Evolutionary conservation across 2,888 invertebrate genomes (phyloP).

Genomic region (Caenorhabditis parvicauda): DNA sequence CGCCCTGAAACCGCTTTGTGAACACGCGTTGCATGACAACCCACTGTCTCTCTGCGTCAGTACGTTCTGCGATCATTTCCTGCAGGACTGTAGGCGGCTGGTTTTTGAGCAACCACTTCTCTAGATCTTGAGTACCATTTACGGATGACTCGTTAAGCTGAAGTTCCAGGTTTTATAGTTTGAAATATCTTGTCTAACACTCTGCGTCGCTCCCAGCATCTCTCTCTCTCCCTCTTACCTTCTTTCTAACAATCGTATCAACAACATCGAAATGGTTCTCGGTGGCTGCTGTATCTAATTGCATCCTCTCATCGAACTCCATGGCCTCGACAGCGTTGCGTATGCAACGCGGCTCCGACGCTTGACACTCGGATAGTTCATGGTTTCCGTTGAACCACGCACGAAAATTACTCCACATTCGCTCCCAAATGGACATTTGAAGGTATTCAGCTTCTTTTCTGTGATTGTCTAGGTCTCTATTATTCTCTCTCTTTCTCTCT

Average conservation of each 20-base stretch:
- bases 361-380: conserved; percentile 20
- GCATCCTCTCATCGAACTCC: conserved; percentile 30
- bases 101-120: conserved; percentile 27
- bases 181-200: not conserved
- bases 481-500: no score
- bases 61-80: conserved; percentile 22
- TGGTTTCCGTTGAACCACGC: conserved; percentile 21
- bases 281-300: conserved; percentile 31
- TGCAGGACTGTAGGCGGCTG: conserved; percentile 24
- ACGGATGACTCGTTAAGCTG: conserved; percentile 14
- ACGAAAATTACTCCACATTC: conserved; percentile 25
- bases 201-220: not conserved
- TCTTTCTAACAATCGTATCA: conserved; percentile 17
- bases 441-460: conserved; percentile 28
- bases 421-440: conserved; percentile 36
- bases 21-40: not conserved
- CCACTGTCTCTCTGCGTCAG: conserved; percentile 22
- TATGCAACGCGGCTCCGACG: conserved; percentile 32
- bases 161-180: no score
- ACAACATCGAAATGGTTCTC: conserved; percentile 32
- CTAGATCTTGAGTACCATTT: conserved; percentile 18
- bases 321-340: conserved; percentile 29
- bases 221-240: conserved; percentile 7
- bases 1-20: conserved; percentile 14
- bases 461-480: conserved; percentile 1